Base-by-base conservation (phyloP, 2,888 invertebrate species). In the Deilephila elpenor region DNA sequence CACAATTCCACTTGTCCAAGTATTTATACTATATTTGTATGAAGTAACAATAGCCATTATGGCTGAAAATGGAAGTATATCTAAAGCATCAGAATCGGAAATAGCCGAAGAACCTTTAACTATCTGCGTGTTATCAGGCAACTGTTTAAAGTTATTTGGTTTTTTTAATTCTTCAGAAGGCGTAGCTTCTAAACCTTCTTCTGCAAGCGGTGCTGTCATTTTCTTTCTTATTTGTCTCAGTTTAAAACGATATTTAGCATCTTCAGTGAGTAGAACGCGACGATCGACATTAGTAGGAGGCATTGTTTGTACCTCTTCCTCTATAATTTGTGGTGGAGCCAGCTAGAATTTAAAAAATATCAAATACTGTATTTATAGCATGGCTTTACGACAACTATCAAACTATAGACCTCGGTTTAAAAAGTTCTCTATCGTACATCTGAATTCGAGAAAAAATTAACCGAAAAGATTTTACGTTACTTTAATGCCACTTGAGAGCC, bases 41-140 rank as follows among this genome's bases (percentile, higher is more conserved):
- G 96, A 95, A 8, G 96, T 95, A 0, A 96, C 95, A 0, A 95
- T 89, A 0, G 96, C 95, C 95, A 96, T 95, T n/a, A 96, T 94
- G 20, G 96, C 93, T 1, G 94, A 89, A 78, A 95, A 96, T 0
- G 96, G 96, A 0, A 96, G 87, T 29, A 94, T 86, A 72, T 95
- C 92, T 5, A 84, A 76, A 0, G 85, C 82, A 4, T 88, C 80
- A 0, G 75, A 25, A 0, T 88, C 88, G 0, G 86, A 80, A 29
- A 96, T 85, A n/a, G 93, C 91, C 0, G 85, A 83, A 0, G 87
- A 83, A 0, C 96, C 96, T 75, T 95, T 88, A 0, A 97, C 89
- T 20, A 96, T 95, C 84, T 96, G 94, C 0, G 95, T 95, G 6
- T 94, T 94, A 78, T 96, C 96, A 0, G 96, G 96, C 60, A 96